Percentiles rank a stretch among this genome's conserved stretches.
phyloP scores from a whole-genome alignment of 1,140 invertebrate genomes.

The Aphelenchoides fujianensis region DNA sequence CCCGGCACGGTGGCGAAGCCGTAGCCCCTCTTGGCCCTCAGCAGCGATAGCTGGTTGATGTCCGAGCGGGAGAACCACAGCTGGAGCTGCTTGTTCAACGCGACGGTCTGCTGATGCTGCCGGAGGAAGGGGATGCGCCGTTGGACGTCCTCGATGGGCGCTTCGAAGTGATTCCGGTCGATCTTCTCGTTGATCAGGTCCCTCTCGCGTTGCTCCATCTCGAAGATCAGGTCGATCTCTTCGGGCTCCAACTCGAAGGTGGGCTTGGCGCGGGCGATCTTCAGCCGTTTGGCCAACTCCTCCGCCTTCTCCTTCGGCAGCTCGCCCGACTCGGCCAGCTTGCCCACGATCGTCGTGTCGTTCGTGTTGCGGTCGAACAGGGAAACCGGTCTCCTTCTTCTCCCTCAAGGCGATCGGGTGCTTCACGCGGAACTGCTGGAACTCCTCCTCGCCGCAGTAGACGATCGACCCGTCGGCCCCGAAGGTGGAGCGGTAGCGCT shows the following conservation, averaged over 20 bases:
- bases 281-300: not conserved
- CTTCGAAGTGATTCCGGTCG: slow-evolving; percentile 2
- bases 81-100: slow-evolving; percentile 12
- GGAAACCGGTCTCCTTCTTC: not conserved
- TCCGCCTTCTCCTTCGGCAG: slow-evolving; percentile 6
- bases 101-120: not conserved
- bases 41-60: not conserved
- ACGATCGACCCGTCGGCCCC: slow-evolving; percentile 14
- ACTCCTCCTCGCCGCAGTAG: not conserved
- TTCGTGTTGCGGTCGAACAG: not conserved
- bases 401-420: not conserved
- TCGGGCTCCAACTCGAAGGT: slow-evolving; percentile 16
- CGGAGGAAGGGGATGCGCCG: slow-evolving; percentile 7
- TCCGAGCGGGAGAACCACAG: slow-evolving; percentile 13
- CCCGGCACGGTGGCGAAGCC: slow-evolving; percentile 37
- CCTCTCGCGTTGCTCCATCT: not conserved
- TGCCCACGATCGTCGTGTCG: not conserved
- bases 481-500: not conserved
- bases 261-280: not conserved
- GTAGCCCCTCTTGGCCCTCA: slow-evolving; percentile 25
- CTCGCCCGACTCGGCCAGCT: not conserved
- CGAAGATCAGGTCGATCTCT: slow-evolving; percentile 11
- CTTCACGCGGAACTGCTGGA: not conserved
- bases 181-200: slow-evolving; percentile 1
- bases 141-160: not conserved